A percentile compares a stretch with the other conserved stretches of the same genome.
Evolutionary conservation across 2,113 vertebrate species (phyloP).

Genomic region (Semicossyphus pulcher): DNA sequence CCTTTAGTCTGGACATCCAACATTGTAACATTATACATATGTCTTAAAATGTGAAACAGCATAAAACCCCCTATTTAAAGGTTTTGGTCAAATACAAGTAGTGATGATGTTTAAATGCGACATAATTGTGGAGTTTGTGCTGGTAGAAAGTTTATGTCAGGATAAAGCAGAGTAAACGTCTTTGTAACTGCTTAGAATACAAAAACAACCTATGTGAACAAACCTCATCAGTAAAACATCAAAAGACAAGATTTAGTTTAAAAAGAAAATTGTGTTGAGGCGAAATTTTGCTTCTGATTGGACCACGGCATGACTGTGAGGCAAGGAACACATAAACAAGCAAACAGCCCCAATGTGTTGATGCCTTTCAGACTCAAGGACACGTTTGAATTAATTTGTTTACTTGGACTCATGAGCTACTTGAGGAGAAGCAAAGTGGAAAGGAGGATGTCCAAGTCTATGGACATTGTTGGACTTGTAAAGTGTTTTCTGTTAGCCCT

Average conservation of each 20-base stretch:
- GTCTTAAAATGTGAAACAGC: no score
- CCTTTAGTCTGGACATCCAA: no score
- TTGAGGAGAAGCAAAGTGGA: background rate
- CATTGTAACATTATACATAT: no score
- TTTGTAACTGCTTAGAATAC: background rate
- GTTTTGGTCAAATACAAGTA: no score
- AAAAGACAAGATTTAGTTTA: background rate
- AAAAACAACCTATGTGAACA: background rate
- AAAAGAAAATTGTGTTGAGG: background rate
- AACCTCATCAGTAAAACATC: background rate
- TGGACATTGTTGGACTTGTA: no score
- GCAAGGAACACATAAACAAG: background rate
- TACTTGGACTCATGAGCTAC: background rate
- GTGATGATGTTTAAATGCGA: no score
- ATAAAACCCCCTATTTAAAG: no score
- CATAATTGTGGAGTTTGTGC: no score
- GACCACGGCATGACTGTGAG: background rate
- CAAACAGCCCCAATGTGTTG: background rate
- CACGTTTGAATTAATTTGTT: background rate
- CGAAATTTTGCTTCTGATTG: slow-evolving; percentile 3
- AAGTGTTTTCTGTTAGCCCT: no score
- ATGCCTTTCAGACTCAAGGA: slow-evolving; percentile 1
- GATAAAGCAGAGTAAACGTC: no score
- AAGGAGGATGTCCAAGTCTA: no score
- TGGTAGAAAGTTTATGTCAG: no score